These are phyloP conservation scores for Latheticus oryzae DNA, from an alignment of 2,888 invertebrate species.

Conservation along the genomic window DNA sequence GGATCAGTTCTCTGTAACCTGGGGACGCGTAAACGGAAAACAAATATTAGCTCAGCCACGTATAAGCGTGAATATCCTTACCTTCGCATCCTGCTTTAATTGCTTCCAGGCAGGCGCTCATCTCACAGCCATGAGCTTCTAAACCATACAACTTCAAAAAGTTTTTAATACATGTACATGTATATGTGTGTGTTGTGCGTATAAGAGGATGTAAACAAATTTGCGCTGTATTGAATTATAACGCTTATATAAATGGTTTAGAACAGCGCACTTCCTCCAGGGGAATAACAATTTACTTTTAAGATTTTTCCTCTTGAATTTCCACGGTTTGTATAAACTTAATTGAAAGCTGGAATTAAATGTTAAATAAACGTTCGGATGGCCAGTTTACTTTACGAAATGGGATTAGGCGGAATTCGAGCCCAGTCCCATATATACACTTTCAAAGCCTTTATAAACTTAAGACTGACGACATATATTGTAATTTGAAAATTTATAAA, in stretches of 20 bases:
- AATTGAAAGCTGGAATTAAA: conserved; percentile 22
- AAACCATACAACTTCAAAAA: conserved; percentile 14
- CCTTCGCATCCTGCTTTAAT: conserved; percentile 35
- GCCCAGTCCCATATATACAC: conserved; percentile 24
- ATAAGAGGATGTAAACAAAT: conserved; percentile 13
- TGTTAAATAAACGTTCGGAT: conserved; percentile 28
- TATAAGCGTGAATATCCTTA: conserved; percentile 44
- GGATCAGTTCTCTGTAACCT: conserved; percentile 32
- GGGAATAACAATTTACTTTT: conserved; percentile 9
- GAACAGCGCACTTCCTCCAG: neutral
- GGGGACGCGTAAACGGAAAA: conserved; percentile 48
- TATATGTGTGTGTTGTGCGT: too few species aligned
- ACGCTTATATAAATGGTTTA: conserved; percentile 3
- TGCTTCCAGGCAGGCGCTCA: conserved; percentile 33
- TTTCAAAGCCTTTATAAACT: conserved; percentile 14
- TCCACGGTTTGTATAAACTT: conserved; percentile 15
- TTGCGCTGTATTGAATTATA: conserved; percentile 5
- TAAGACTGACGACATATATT: too few species aligned
- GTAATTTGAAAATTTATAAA: too few species aligned
- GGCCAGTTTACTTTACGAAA: conserved; percentile 36
- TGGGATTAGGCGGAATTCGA: conserved; percentile 34
- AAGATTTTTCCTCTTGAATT: conserved; percentile 11
- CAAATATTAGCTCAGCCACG: conserved; percentile 51
- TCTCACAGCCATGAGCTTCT: conserved; percentile 19
- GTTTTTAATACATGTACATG: conserved; percentile 17